Percentiles rank a stretch among this genome's conserved stretches.
Evolutionary conservation across 2,113 vertebrate genomes (phyloP).

Genomic region (Ceyx cyanopectus): DNA sequence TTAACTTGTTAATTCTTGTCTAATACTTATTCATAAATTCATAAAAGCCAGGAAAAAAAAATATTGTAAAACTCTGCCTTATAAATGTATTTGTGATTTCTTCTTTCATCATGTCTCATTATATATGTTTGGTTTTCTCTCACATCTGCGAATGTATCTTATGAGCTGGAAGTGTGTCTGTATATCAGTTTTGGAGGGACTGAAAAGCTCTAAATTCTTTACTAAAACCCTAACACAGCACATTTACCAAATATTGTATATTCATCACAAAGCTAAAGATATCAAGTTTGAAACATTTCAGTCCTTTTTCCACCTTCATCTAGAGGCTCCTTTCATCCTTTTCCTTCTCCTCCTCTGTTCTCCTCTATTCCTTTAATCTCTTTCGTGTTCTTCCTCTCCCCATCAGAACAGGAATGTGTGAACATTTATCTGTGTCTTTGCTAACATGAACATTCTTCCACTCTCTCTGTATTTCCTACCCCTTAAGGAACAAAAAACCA

Average conservation of each 20-base stretch:
- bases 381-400: not conserved
- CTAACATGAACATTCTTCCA: not conserved
- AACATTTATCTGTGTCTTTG: constrained; percentile 43
- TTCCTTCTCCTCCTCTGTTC: not conserved
- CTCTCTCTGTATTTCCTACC: not conserved
- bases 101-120: not conserved
- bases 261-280: not conserved
- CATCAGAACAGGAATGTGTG: constrained; percentile 27
- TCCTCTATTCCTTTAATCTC: constrained; percentile 56
- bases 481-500: not conserved
- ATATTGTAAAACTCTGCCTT: not conserved
- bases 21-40: not conserved
- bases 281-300: not conserved
- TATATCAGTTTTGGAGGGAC: not conserved
- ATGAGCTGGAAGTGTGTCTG: not conserved
- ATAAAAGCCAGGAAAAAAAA: not conserved
- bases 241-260: not conserved
- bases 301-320: not conserved
- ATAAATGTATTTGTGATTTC: not conserved
- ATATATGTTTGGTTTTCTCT: not conserved
- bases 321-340: constrained; percentile 5
- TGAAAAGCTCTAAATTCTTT: not conserved
- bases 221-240: not conserved
- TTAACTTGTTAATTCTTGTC: not conserved
- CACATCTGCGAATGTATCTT: not conserved